These are phyloP conservation scores for Cynodonichthys magdalenae DNA, from an alignment of 2,797 vertebrate genomes.

Conservation along the genomic window DNA sequence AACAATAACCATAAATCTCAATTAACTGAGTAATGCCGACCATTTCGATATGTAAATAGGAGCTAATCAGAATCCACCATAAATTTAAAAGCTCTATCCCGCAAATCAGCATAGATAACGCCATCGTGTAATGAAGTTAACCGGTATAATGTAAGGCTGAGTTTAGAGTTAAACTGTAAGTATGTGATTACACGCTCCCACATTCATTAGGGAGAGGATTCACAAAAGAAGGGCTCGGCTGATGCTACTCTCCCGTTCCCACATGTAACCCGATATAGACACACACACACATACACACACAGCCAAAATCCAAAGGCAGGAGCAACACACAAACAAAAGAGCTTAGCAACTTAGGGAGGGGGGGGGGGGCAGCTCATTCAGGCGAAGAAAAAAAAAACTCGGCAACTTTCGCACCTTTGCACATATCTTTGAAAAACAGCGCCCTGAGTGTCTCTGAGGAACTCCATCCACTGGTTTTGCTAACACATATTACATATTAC, in stretches of 20 bases:
- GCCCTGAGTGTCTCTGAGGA: slow-evolving; percentile 44
- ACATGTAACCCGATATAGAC: slow-evolving; percentile 68
- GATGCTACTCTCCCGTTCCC: slow-evolving; percentile 74
- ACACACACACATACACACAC: slow-evolving; percentile 13
- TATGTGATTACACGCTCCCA: slow-evolving; percentile 34
- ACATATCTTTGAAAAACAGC: slow-evolving; percentile 60
- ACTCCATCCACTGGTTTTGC: too few species aligned
- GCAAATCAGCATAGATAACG: too few species aligned
- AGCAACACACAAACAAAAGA: slow-evolving; percentile 76
- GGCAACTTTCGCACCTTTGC: slow-evolving; percentile 64
- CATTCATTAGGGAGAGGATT: slow-evolving; percentile 56
- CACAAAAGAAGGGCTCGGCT: slow-evolving; percentile 74
- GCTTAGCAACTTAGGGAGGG: slow-evolving; percentile 70
- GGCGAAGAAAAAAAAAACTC: slow-evolving; percentile 34
- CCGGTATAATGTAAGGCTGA: too few species aligned
- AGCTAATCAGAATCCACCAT: too few species aligned
- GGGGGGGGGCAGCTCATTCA: slow-evolving; percentile 35
- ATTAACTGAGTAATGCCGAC: slow-evolving; percentile 1
- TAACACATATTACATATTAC: too few species aligned
- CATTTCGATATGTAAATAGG: too few species aligned
- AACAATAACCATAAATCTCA: slow-evolving; percentile 16
- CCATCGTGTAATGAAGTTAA: too few species aligned
- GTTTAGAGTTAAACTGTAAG: slow-evolving; percentile 6
- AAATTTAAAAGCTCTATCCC: too few species aligned
- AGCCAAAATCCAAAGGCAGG: slow-evolving; percentile 61